These are phyloP conservation scores for Turnix velox DNA, from an alignment of 2,113 vertebrate species.

Conservation along the genomic window DNA sequence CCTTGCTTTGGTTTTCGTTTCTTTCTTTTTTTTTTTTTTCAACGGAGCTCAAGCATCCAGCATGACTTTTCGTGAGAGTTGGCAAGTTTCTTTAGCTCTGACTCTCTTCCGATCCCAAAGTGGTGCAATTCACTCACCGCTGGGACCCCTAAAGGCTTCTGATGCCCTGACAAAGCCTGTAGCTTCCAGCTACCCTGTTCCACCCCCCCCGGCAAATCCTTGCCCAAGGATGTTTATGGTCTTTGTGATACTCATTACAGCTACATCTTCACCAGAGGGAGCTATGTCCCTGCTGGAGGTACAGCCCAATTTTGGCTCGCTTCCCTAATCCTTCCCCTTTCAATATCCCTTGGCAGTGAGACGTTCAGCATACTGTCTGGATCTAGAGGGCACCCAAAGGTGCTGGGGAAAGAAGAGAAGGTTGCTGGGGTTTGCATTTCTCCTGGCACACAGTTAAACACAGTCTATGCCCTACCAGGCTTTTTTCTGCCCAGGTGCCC, in stretches of 20 bases:
- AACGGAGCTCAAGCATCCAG: no score
- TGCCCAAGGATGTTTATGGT: not conserved
- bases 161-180: not conserved
- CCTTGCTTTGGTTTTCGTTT: not conserved
- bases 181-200: fast-evolving
- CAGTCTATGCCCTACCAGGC: not conserved
- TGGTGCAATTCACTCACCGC: fast-evolving
- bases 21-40: not conserved
- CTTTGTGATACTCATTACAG: not conserved
- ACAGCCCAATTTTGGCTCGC: not conserved
- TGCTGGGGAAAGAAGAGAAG: not conserved
- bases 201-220: no score
- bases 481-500: not conserved
- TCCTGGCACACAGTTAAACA: not conserved
- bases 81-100: not conserved
- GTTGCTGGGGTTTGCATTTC: not conserved
- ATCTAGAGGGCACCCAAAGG: not conserved
- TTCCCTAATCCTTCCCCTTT: not conserved
- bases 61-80: not conserved
- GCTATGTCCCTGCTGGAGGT: not conserved
- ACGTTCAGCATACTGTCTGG: not conserved
- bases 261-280: not conserved
- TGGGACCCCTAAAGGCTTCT: fast-evolving
- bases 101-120: not conserved
- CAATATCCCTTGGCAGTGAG: not conserved